Evolutionary conservation across 64 coral and sea anemone genomes (phyloP).

Genomic region (Stichodactyla helianthus): DNA sequence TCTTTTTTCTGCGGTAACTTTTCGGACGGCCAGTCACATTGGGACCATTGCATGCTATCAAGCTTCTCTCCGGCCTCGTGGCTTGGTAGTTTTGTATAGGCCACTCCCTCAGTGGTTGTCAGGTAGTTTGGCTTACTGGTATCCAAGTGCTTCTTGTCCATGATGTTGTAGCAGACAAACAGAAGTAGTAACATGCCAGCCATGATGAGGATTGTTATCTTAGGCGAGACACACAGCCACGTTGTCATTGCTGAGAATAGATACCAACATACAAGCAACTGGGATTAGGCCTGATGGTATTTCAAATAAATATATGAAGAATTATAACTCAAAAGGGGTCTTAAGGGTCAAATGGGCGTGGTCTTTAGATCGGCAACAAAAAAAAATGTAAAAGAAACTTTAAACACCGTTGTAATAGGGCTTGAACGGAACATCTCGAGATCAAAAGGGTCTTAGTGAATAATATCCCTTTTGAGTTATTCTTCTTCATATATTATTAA

Average conservation of each 20-base stretch:
- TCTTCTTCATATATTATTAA: too few relatives aligned
- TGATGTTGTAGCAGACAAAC: conserved; percentile 72
- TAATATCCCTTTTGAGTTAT: too few relatives aligned
- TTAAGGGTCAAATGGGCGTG: too few relatives aligned
- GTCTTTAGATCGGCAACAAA: too few relatives aligned
- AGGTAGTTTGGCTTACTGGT: not conserved
- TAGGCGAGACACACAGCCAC: conserved; percentile 78
- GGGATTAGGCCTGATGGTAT: too few relatives aligned
- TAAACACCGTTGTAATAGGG: too few relatives aligned
- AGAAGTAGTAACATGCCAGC: conserved; percentile 65
- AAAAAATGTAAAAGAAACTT: too few relatives aligned
- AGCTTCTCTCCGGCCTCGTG: not conserved
- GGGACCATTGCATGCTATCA: not conserved
- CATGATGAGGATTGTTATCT: conserved; percentile 64
- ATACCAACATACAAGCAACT: not conserved
- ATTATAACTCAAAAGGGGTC: too few relatives aligned
- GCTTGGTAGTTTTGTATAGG: conserved; percentile 11
- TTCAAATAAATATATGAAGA: too few relatives aligned
- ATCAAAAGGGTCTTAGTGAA: too few relatives aligned
- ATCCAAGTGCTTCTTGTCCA: conserved; percentile 80
- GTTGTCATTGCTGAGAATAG: conserved; percentile 76
- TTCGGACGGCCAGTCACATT: not conserved
- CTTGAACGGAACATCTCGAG: too few relatives aligned
- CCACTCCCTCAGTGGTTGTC: not conserved
- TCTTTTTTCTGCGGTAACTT: not conserved